Evolutionary conservation across 2,888 invertebrate genomes (phyloP).

Genomic region (Crepidodera aurea): DNA sequence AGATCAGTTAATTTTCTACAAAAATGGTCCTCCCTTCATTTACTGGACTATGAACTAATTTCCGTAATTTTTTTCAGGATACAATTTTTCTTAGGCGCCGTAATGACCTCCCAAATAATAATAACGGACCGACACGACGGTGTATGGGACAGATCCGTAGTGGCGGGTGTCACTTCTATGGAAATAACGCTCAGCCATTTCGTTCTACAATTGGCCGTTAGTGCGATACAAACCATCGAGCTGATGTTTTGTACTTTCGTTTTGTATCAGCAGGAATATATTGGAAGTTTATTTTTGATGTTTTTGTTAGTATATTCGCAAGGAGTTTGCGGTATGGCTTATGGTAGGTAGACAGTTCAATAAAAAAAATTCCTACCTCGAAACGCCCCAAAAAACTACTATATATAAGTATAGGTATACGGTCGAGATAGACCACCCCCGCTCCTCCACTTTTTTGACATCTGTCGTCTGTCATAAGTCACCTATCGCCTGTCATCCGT

Average conservation of each 20-base stretch:
- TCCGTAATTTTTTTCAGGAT: constrained; percentile 65
- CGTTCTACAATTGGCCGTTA: constrained; percentile 70
- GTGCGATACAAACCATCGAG: constrained; percentile 72
- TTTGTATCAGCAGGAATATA: constrained; percentile 68
- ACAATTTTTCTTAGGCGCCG: constrained; percentile 84
- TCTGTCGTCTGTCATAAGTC: too few relatives aligned
- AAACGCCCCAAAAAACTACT: constrained; percentile 7
- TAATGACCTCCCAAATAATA: constrained; percentile 83
- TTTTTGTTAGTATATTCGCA: constrained; percentile 72
- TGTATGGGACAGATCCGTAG: constrained; percentile 85
- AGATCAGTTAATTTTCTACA: too few relatives aligned
- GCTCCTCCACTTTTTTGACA: too few relatives aligned
- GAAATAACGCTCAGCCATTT: constrained; percentile 87
- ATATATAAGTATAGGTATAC: too few relatives aligned
- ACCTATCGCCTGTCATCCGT: too few relatives aligned
- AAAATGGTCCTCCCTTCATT: too few relatives aligned
- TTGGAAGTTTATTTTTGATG: constrained; percentile 70
- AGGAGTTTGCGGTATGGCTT: constrained; percentile 86
- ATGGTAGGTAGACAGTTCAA: constrained; percentile 71
- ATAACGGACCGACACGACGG: constrained; percentile 81
- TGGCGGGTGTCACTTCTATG: constrained; percentile 81
- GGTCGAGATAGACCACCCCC: too few relatives aligned
- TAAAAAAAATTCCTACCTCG: too few relatives aligned
- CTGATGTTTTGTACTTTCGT: constrained; percentile 70
- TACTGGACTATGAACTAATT: background rate